phyloP scores from a whole-genome alignment of 2,797 vertebrate species.

The Neostethus bicornis region DNA sequence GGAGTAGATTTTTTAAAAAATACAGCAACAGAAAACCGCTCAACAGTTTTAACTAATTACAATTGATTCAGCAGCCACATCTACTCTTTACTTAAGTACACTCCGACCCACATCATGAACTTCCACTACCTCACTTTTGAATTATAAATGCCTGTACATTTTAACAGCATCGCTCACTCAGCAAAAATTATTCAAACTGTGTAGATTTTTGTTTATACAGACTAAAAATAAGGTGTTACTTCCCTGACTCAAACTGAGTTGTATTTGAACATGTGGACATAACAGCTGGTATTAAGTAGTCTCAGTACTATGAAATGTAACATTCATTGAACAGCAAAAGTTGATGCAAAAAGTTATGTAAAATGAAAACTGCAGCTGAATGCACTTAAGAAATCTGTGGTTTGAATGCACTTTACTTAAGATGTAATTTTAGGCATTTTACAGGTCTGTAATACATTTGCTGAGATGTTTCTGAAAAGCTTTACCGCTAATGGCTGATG shows the following conservation, averaged over 20 bases:
- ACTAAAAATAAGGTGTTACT: background rate
- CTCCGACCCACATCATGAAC: slow-evolving; percentile 9
- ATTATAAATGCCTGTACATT: slow-evolving; percentile 17
- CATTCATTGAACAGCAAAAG: slow-evolving; percentile 52
- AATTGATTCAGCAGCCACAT: slow-evolving; percentile 1
- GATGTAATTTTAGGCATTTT: slow-evolving; percentile 28
- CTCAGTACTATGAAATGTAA: slow-evolving; percentile 42
- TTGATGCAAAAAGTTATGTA: slow-evolving; percentile 32
- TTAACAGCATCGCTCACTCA: slow-evolving; percentile 7
- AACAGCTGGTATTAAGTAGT: slow-evolving; percentile 45
- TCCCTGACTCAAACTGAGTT: slow-evolving; percentile 30
- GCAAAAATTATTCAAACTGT: slow-evolving; percentile 23
- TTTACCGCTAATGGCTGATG: slow-evolving; percentile 7
- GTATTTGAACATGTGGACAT: slow-evolving; percentile 26
- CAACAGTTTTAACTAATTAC: background rate
- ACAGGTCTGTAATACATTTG: slow-evolving; percentile 20
- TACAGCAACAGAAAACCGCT: slow-evolving; percentile 6
- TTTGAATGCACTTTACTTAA: slow-evolving; percentile 58
- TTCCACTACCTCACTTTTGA: slow-evolving; percentile 8
- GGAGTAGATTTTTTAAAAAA: slow-evolving; percentile 5
- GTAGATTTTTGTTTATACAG: slow-evolving; percentile 23
- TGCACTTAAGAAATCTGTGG: slow-evolving; percentile 53
- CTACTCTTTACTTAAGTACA: slow-evolving; percentile 2
- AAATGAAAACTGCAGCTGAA: slow-evolving; percentile 43
- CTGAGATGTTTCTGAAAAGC: slow-evolving; percentile 22